phyloP scores from a whole-genome alignment of 2,113 vertebrate genomes.

The Paradoxurus hermaphroditus region DNA sequence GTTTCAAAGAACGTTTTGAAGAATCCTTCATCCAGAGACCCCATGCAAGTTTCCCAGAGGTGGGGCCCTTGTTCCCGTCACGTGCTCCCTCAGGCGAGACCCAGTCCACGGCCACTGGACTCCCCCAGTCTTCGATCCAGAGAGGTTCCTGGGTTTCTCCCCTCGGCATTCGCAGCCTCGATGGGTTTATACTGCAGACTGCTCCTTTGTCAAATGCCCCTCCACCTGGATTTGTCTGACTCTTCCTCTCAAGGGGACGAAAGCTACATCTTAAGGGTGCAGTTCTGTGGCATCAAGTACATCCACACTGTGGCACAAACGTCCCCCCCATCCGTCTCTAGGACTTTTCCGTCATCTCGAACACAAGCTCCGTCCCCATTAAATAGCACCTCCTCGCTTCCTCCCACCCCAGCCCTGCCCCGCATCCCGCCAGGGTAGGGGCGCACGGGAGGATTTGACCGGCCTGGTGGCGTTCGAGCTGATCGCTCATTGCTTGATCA shows the following conservation, averaged over 20 bases:
- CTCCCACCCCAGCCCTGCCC: too few relatives aligned
- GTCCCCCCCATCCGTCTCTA: too few relatives aligned
- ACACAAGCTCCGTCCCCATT: too few relatives aligned
- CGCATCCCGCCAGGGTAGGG: accelerated
- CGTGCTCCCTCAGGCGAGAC: accelerated
- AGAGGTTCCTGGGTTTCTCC: not conserved
- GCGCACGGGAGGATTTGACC: accelerated
- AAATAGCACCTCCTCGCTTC: too few relatives aligned
- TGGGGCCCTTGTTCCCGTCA: not conserved
- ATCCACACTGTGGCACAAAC: too few relatives aligned
- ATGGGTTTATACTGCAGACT: not conserved
- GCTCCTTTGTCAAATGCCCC: not conserved
- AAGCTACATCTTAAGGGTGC: not conserved
- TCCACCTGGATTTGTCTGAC: not conserved
- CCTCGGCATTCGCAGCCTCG: not conserved
- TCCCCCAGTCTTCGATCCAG: accelerated
- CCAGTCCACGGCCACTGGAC: accelerated
- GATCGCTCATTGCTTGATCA: too few relatives aligned
- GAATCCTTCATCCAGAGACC: not conserved
- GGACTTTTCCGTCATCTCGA: too few relatives aligned
- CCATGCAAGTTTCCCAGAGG: not conserved
- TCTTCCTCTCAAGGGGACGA: not conserved
- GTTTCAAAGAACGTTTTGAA: not conserved
- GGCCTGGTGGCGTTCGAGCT: accelerated
- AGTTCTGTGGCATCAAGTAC: too few relatives aligned